These are phyloP conservation scores for Holocentrus rufus DNA, from an alignment of 2,797 vertebrate genomes.

Conservation along the genomic window DNA sequence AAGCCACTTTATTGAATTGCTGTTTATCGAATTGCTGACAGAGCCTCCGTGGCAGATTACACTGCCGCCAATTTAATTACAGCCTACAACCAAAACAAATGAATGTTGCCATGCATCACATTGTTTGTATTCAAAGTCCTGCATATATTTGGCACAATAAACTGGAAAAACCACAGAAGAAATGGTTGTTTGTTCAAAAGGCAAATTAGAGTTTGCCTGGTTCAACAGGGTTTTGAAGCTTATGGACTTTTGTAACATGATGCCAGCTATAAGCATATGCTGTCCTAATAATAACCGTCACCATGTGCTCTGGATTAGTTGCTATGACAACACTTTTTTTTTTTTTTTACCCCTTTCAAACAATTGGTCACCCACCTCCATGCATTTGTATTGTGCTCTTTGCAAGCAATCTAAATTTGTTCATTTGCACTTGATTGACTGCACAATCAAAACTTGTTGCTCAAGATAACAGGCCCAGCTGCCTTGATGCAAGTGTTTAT, in stretches of 20 bases:
- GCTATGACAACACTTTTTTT: conserved; percentile 63
- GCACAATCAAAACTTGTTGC: not conserved
- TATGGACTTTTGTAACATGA: conserved; percentile 75
- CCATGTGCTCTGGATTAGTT: conserved; percentile 76
- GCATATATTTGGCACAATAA: not conserved
- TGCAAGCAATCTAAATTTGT: not conserved
- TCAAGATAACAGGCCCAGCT: too few species aligned
- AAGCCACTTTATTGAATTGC: not conserved
- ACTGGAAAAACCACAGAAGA: not conserved
- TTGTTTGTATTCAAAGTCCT: too few species aligned
- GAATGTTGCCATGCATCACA: too few species aligned
- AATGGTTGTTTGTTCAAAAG: not conserved
- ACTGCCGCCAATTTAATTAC: not conserved
- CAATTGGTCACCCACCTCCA: conserved; percentile 31
- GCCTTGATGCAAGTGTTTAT: not conserved
- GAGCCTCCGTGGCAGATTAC: not conserved
- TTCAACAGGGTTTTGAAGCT: conserved; percentile 30
- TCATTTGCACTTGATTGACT: not conserved
- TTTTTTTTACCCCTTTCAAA: conserved; percentile 47
- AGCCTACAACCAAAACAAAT: not conserved
- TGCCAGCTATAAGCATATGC: conserved; percentile 72
- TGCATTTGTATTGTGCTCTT: conserved; percentile 8
- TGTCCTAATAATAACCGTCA: conserved; percentile 82
- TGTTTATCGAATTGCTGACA: not conserved
- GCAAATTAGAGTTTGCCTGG: not conserved